Evolutionary conservation across 1,140 invertebrate species (phyloP), one percentile per base, ranked within the genome.

Genomic region (Brachionus calyciflorus): DNA sequence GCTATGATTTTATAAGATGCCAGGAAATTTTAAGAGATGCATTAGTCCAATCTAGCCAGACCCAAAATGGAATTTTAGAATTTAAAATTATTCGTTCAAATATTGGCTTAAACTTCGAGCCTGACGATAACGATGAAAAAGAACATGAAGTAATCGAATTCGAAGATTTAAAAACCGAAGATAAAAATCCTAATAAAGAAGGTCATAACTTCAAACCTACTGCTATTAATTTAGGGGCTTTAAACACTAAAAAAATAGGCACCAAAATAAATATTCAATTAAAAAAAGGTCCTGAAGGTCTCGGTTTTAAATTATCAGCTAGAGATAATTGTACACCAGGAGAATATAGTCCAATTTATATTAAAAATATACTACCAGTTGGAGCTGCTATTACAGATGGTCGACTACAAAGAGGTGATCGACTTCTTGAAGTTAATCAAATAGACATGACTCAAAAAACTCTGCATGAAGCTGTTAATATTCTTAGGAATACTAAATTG

Each of bases 251-350:
- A 46, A 60, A 76, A 63, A 78, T 77, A 0, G 60, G 49, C 30
- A 69, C 49, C 10, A 79, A 78, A 57, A 48, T 77, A 9, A 55
- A 9, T 33, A 46, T 77, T 28, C 19, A 49, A 24, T 40, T 77
- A 17, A 55, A 33, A 14, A 77, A 77, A 82, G 83, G 83, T 49
- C 65, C 80, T 17, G 65, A 82, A 21, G 94, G 95, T 0, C 86
- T 99, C 3, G 96, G 96, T 1, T 98, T 98, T 83, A 97, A 93
- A 81, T 92, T 99, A 44, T 98, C 95, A 0, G 97, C 94, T 0
- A 87, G 95, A 75, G 96, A 98, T 82, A 63, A 65, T 63, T 76
- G 53, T 63, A 80, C 82, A 5, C 46, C 24, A 5, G 81, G 81
- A 40, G 93, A 93, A 12, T 90, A 93, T 80, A 93, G 92, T 82